Percentiles rank a stretch among this genome's conserved stretches.
These are phyloP conservation scores for Chirona hameri DNA, from an alignment of 2,888 invertebrate species.

Conservation along the genomic window DNA sequence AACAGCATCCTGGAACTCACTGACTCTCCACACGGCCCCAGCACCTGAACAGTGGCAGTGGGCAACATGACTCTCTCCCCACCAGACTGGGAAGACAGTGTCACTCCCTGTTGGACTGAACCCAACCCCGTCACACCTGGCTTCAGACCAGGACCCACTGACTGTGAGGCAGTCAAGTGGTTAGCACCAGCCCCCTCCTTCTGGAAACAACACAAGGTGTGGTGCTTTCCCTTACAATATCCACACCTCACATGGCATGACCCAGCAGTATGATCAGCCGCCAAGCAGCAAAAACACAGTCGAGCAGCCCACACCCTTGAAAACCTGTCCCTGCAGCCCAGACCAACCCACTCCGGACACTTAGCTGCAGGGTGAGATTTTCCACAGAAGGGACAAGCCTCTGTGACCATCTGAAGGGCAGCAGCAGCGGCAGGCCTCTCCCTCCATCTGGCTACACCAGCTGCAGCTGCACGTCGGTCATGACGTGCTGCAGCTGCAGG, in stretches of 20 bases:
- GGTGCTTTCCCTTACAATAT: background rate
- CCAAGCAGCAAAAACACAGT: background rate
- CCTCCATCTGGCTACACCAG: background rate
- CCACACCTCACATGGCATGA: background rate
- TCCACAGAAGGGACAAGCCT: background rate
- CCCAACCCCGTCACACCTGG: no score
- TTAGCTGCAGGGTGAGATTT: background rate
- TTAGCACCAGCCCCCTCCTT: background rate
- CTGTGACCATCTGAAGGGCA: background rate
- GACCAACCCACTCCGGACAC: background rate
- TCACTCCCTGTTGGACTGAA: no score
- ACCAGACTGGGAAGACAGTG: no score
- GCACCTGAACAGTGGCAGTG: background rate
- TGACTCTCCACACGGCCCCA: background rate
- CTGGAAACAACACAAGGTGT: background rate
- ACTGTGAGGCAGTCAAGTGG: no score
- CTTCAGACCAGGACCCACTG: no score
- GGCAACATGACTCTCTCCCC: background rate
- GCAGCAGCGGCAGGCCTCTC: background rate
- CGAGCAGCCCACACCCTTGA: background rate
- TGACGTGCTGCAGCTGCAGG: no score
- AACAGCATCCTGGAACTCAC: background rate
- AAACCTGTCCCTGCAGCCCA: background rate
- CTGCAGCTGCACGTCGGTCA: background rate
- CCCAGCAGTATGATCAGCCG: background rate